Base-by-base conservation (phyloP, 2,888 invertebrate genomes). In the Drosophila nr. perissopoda region DNA sequence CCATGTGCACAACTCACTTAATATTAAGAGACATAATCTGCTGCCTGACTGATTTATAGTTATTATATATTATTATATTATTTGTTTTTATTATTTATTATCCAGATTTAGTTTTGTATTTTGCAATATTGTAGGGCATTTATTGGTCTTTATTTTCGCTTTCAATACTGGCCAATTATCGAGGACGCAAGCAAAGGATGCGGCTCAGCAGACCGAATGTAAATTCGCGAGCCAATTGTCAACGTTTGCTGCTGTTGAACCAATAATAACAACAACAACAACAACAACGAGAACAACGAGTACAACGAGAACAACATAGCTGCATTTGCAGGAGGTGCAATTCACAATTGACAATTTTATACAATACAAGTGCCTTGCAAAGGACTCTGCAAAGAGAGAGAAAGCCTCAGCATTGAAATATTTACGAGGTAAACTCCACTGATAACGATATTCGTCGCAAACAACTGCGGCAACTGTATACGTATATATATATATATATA, bases 121-220 rank as follows among this genome's bases (percentile, higher is more conserved):
- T 34, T 16, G 10, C 31, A 13, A 38, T 40, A 40, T n/a, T 29
- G 6, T 7, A 29, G 38, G 29, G 66, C n/a, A 65, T 31, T 8
- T 31, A 13, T 16, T 10, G 2, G 49, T 40, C 18, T 54, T 40
- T 4, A 38, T 48, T 40, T 4, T 21, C 54, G 54, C 21, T 49
- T 25, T 36, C 21, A 16, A 29, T 48, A 70, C 46, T 78, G 81
- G 61, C 67, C 82, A 86, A 82, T 81, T 83, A 86, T 73, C 40
- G 34, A 38, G 65, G 63, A 72, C 49, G 63, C 72, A 74, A 53
- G 81, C 63, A 68, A 76, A 66, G 67, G 67, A 63, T 70, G 69
- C 58, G 67, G 46, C 79, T 70, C 67, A 36, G 53, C 10, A 60
- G 53, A 34, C 61, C 57, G 61, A 83, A 72, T 78, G 83, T 78